Evolutionary conservation across 2,888 invertebrate species (phyloP).

Genomic region (Dasypolia templi): DNA sequence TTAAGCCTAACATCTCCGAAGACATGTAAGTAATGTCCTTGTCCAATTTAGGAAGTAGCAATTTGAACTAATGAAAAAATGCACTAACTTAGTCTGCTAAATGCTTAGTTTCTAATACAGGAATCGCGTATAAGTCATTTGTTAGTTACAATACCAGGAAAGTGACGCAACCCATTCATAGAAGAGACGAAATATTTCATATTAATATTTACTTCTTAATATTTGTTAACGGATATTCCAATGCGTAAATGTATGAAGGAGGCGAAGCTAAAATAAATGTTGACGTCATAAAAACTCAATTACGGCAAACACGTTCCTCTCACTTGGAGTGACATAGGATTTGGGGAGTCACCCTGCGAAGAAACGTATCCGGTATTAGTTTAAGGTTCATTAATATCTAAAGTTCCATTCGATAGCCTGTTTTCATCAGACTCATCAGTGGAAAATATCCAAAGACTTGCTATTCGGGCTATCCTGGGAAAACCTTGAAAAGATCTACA

Average conservation of each 20-base stretch:
- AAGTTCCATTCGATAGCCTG: not conserved
- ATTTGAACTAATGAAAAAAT: not conserved
- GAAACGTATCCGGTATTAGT: not conserved
- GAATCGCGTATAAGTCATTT: constrained; percentile 4
- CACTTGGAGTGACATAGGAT: not conserved
- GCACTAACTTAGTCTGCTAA: constrained; percentile 10
- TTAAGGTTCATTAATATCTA: not conserved
- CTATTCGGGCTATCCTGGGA: not conserved
- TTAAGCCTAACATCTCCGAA: not conserved
- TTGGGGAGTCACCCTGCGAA: not conserved
- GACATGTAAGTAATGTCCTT: not conserved
- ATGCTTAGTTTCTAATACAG: not conserved
- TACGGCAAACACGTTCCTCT: constrained; percentile 6
- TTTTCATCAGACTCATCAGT: not conserved
- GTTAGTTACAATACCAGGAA: constrained; percentile 14
- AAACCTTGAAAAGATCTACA: not conserved
- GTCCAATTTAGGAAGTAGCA: not conserved
- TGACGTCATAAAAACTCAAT: constrained; percentile 32
- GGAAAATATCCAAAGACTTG: not conserved
- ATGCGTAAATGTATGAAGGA: not conserved
- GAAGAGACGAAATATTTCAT: not conserved
- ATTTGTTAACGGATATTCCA: constrained; percentile 44
- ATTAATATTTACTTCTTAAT: constrained; percentile 26
- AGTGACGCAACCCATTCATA: constrained; percentile 28
- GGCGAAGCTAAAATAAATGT: constrained; percentile 17